Evolutionary conservation across 2,113 vertebrate genomes (phyloP).

Genomic region (Pandion haliaetus): DNA sequence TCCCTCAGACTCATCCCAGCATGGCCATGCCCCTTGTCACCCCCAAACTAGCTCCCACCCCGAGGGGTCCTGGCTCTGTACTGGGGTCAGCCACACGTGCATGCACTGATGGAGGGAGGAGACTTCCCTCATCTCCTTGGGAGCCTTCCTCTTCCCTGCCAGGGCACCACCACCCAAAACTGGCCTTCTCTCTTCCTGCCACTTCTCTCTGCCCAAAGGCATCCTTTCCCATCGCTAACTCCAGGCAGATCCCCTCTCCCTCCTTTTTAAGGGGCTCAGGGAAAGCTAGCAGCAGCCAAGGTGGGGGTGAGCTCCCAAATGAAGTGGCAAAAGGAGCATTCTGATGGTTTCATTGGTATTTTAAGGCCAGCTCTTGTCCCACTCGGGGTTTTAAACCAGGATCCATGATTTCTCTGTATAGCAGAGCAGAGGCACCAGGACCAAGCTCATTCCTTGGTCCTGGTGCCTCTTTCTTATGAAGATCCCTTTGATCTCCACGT

Average conservation of each 20-base stretch:
- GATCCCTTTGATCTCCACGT: neutral
- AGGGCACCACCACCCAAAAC: neutral
- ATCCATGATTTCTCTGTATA: neutral
- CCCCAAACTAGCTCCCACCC: neutral
- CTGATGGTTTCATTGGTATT: neutral
- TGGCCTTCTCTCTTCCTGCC: neutral
- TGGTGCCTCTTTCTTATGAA: neutral
- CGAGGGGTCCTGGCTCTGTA: fast-evolving
- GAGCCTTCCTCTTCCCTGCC: neutral
- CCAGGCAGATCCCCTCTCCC: neutral
- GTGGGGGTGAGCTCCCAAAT: neutral
- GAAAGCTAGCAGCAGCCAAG: neutral
- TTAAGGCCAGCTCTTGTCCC: neutral
- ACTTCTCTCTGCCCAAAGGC: neutral
- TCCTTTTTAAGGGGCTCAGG: neutral
- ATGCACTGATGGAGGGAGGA: neutral
- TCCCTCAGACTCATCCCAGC: neutral
- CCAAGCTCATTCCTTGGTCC: neutral
- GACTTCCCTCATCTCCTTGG: neutral
- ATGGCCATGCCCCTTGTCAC: fast-evolving
- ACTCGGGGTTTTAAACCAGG: neutral
- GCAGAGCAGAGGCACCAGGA: neutral
- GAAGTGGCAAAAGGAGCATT: neutral
- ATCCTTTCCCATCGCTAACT: neutral
- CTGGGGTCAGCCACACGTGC: neutral